Percentiles rank a stretch among this genome's conserved stretches.
Evolutionary conservation across 2,888 invertebrate species (phyloP).

Genomic region (Sminthurinus aureus): DNA sequence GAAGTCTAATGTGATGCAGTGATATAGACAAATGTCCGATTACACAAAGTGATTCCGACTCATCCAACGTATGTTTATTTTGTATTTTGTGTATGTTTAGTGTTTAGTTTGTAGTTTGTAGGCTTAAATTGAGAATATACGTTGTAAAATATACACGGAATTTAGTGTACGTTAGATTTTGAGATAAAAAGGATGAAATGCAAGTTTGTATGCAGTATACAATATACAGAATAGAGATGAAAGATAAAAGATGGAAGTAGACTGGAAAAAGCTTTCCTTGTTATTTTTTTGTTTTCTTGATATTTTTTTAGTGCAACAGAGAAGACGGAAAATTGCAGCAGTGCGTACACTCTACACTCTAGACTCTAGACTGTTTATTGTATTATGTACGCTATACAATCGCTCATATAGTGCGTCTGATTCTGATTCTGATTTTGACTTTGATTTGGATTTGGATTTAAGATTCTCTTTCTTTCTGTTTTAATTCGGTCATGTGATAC

Average conservation of each 20-base stretch:
- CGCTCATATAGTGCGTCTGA: not conserved
- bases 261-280: not conserved
- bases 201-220: not conserved
- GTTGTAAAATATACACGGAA: too few species aligned
- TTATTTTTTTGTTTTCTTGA: not conserved
- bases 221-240: not conserved
- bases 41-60: not conserved
- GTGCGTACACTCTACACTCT: too few species aligned
- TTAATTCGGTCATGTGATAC: not conserved
- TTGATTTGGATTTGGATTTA: too few species aligned
- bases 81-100: too few species aligned
- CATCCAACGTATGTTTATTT: not conserved
- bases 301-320: not conserved
- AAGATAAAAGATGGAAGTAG: constrained; percentile 7
- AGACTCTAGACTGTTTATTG: too few species aligned
- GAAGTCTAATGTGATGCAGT: not conserved
- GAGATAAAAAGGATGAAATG: too few species aligned
- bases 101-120: too few species aligned
- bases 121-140: too few species aligned
- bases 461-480: too few species aligned
- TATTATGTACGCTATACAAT: too few species aligned
- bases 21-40: constrained; percentile 13
- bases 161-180: too few species aligned
- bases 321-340: not conserved
- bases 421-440: not conserved